These are phyloP conservation scores for Setophaga kirtlandii DNA, from an alignment of 2,113 vertebrate genomes.

Conservation along the genomic window DNA sequence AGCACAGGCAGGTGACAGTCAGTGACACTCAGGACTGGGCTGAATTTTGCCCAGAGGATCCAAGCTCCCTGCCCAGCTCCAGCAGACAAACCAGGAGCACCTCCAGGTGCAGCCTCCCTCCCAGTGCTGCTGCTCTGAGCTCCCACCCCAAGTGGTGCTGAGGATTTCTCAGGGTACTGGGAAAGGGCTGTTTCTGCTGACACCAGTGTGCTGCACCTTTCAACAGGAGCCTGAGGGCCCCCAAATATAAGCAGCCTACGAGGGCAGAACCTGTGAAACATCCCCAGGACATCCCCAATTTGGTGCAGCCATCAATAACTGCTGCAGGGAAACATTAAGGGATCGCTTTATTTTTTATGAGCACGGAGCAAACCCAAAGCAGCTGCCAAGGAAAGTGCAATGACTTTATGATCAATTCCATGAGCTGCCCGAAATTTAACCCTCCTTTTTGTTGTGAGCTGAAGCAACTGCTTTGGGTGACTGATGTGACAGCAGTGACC, in stretches of 20 bases:
- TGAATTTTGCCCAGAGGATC: neutral
- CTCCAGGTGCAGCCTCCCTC: neutral
- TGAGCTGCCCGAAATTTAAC: neutral
- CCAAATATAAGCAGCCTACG: neutral
- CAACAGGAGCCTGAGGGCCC: neutral
- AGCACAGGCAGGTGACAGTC: accelerated
- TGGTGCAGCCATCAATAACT: neutral
- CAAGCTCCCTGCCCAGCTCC: neutral
- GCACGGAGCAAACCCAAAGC: slow-evolving; percentile 21
- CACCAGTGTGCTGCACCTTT: neutral
- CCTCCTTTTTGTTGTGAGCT: neutral
- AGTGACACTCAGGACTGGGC: neutral
- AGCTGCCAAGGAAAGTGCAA: slow-evolving; percentile 45
- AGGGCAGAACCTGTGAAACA: neutral
- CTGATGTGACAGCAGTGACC: neutral
- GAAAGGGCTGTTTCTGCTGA: neutral
- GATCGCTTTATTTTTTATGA: neutral
- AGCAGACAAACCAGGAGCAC: neutral
- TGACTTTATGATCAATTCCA: neutral
- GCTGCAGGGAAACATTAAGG: neutral
- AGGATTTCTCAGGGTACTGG: neutral
- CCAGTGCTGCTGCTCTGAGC: neutral
- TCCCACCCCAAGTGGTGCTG: accelerated
- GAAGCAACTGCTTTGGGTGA: neutral
- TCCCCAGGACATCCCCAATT: neutral